Conservation (phyloP, 2,888 invertebrate species). For the Drosophila pseudotakahashii region DNA sequence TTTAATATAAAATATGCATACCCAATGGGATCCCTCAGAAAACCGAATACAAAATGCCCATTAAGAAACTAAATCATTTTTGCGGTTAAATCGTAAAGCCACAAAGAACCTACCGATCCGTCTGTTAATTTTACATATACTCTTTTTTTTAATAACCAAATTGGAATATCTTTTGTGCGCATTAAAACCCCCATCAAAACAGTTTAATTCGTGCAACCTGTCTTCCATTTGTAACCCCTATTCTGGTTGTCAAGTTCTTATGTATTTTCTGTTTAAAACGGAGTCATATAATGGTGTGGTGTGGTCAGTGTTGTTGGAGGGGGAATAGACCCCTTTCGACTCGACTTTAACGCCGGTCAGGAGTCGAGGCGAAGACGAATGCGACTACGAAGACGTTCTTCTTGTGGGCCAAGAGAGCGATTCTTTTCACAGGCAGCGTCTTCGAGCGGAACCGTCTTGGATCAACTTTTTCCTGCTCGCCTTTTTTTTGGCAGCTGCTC, state of each 20-base stretch:
- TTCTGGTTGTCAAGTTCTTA: neutral
- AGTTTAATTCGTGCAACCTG: constrained; percentile 10
- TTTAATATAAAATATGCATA: neutral
- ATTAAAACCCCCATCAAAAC: constrained; percentile 9
- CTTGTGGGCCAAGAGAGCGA: neutral
- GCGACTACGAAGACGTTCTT: constrained; percentile 8
- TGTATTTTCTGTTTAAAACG: neutral
- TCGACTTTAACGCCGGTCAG: constrained; percentile 1
- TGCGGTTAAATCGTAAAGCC: constrained; percentile 9
- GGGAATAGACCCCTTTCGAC: constrained; percentile 19
- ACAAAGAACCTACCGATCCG: neutral
- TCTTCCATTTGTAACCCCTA: constrained; percentile 6
- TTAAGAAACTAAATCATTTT: constrained; percentile 8
- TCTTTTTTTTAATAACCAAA: neutral
- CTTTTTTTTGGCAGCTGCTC: constrained; percentile 23
- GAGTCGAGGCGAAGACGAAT: neutral
- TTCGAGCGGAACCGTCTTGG: constrained; percentile 66
- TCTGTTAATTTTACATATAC: neutral
- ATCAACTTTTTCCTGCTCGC: constrained; percentile 13
- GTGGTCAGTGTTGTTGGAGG: constrained; percentile 2
- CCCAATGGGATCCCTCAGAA: neutral
- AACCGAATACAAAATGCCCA: constrained; percentile 2
- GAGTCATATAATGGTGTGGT: neutral
- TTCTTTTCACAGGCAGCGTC: constrained; percentile 71
- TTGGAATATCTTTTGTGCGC: neutral